These are phyloP conservation scores for Jordanella pulchra DNA, from an alignment of 2,797 vertebrate species.

Conservation along the genomic window DNA sequence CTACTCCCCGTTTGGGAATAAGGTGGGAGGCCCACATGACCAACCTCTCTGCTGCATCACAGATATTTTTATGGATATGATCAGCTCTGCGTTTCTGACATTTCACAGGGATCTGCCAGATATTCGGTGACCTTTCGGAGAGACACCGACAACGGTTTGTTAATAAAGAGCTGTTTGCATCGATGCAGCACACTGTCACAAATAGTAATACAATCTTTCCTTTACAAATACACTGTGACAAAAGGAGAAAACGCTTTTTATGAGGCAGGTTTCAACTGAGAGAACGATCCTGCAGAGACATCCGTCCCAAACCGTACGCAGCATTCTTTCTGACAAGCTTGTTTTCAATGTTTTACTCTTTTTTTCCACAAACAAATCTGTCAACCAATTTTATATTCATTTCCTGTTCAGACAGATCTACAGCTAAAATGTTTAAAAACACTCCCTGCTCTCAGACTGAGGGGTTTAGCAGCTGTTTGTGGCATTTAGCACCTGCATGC, in stretches of 20 bases:
- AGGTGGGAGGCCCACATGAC: constrained; percentile 40
- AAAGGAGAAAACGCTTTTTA: constrained; percentile 24
- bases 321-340: background rate
- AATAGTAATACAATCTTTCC: background rate
- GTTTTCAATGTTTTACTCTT: background rate
- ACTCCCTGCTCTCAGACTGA: background rate
- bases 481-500: constrained; percentile 49
- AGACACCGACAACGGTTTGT: constrained; percentile 32
- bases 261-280: constrained; percentile 19
- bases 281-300: constrained; percentile 19
- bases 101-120: constrained; percentile 45
- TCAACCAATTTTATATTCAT: background rate
- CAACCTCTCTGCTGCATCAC: constrained; percentile 33
- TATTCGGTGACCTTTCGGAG: constrained; percentile 51
- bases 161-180: constrained; percentile 37
- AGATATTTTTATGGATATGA: constrained; percentile 47
- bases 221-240: constrained; percentile 12
- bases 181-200: constrained; percentile 17
- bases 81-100: constrained; percentile 40
- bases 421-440: background rate
- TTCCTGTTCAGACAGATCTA: background rate
- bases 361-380: background rate
- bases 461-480: constrained; percentile 35
- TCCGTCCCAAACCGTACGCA: too few relatives aligned
- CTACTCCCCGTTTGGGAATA: constrained; percentile 19